Evolutionary conservation across 2,888 invertebrate genomes (phyloP).

Genomic region (Deilephila elpenor): DNA sequence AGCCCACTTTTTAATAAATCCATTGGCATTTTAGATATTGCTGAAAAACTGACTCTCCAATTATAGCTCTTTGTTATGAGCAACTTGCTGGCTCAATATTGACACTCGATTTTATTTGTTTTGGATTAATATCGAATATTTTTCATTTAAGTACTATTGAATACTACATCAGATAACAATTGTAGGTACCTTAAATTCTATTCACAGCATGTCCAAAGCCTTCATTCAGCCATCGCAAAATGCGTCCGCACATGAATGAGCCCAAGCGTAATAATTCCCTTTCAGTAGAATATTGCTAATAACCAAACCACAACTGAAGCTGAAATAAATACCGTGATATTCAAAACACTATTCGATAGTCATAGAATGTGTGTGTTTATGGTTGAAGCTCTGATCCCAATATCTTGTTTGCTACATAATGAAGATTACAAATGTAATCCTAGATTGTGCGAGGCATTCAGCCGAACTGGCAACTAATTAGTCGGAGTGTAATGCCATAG

Average conservation of each 20-base stretch:
- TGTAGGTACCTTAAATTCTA: too few relatives aligned
- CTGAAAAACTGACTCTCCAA: too few relatives aligned
- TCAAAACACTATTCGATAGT: background rate
- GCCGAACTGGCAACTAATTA: constrained; percentile 53
- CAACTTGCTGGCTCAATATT: too few relatives aligned
- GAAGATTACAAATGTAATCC: constrained; percentile 38
- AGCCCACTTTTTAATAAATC: too few relatives aligned
- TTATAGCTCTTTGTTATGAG: too few relatives aligned
- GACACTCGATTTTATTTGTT: too few relatives aligned
- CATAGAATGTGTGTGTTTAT: background rate
- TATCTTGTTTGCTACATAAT: constrained; percentile 26
- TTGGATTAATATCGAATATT: too few relatives aligned
- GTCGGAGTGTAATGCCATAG: constrained; percentile 46
- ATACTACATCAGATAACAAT: too few relatives aligned
- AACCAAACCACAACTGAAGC: background rate
- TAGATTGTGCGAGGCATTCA: constrained; percentile 44
- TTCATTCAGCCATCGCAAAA: background rate
- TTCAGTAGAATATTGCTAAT: background rate
- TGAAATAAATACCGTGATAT: background rate
- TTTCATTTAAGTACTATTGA: too few relatives aligned
- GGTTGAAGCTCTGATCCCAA: background rate
- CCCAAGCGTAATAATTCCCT: too few relatives aligned
- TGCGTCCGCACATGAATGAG: background rate
- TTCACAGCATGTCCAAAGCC: too few relatives aligned
- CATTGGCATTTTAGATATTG: too few relatives aligned